Conservation (phyloP, 2,113 vertebrate species). For the Sinocyclocheilus maitianheensis region DNA sequence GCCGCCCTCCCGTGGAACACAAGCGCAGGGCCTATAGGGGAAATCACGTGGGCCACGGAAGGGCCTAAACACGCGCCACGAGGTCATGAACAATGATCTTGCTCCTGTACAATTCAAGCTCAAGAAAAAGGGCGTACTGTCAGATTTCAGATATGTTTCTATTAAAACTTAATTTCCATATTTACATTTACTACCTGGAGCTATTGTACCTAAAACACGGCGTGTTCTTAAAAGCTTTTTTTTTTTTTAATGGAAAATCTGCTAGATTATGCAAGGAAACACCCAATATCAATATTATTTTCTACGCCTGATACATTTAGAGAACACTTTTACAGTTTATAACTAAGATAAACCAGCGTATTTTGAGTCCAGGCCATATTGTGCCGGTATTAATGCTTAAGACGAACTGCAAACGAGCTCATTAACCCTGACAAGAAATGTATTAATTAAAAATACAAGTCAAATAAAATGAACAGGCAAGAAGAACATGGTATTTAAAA, state of each 20-base stretch:
- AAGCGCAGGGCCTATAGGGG: conserved; percentile 62
- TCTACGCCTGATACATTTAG: neutral
- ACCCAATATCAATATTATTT: neutral
- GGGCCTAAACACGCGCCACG: conserved; percentile 74
- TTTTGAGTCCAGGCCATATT: neutral
- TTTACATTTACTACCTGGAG: neutral
- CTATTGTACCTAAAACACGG: neutral
- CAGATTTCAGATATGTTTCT: neutral
- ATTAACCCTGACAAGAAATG: neutral
- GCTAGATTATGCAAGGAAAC: neutral
- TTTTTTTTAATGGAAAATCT: neutral
- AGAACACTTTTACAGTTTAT: neutral
- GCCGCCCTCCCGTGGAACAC: conserved; percentile 49
- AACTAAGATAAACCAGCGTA: neutral
- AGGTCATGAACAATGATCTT: conserved; percentile 60
- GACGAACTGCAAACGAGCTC: too few relatives aligned
- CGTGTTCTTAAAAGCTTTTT: neutral
- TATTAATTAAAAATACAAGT: neutral
- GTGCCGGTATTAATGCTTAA: neutral
- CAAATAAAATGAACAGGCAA: neutral
- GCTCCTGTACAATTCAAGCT: neutral
- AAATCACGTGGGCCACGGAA: conserved; percentile 70
- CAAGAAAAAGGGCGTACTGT: neutral
- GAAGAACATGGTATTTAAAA: neutral
- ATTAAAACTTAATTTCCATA: neutral